Conservation (phyloP, 2,888 invertebrate species). For the Drosophila kambysellisi region DNA sequence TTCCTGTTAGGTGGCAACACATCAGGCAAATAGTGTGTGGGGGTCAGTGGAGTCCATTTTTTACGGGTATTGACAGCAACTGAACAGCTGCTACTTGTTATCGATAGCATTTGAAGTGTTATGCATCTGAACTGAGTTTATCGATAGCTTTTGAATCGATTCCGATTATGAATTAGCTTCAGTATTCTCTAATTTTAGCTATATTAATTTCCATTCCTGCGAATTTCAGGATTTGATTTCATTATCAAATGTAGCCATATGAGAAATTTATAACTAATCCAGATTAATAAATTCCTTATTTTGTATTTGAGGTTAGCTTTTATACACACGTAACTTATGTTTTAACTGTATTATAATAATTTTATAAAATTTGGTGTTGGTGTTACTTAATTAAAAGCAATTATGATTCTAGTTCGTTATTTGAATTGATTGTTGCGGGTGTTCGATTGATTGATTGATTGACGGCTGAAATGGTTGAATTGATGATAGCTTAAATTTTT, state of each 20-base stretch:
- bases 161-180: background rate
- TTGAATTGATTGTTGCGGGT: slow-evolving; percentile 38
- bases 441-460: slow-evolving; percentile 28
- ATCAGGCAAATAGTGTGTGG: no score
- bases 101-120: background rate
- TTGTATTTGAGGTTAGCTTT: slow-evolving; percentile 25
- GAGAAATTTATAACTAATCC: background rate
- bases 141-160: background rate
- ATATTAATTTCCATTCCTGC: background rate
- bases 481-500: slow-evolving; percentile 28
- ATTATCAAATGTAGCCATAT: no score
- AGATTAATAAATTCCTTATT: background rate
- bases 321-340: slow-evolving; percentile 23
- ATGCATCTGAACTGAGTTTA: background rate
- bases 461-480: background rate
- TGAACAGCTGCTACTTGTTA: background rate
- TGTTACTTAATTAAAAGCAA: slow-evolving; percentile 18
- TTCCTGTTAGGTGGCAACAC: background rate
- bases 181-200: background rate
- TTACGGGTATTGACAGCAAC: background rate
- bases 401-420: slow-evolving; percentile 32
- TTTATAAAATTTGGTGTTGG: slow-evolving; percentile 46
- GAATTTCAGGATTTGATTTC: background rate
- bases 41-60: no score
- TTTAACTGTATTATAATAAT: slow-evolving; percentile 42